Conservation (phyloP, 1,140 invertebrate species). For the Ridgeia piscesae region DNA sequence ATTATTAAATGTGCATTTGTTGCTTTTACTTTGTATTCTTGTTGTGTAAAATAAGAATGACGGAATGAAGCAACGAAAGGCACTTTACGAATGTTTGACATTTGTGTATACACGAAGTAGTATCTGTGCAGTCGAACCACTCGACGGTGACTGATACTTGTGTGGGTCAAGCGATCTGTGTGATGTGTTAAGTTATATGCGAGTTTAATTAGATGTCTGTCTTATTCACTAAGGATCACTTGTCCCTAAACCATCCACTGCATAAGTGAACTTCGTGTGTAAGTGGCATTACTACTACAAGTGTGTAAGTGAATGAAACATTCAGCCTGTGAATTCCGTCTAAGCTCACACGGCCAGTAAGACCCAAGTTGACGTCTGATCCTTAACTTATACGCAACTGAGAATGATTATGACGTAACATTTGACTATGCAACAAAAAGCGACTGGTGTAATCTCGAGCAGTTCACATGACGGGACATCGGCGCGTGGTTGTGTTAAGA, state of each 20-base stretch:
- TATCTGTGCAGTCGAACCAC: neutral
- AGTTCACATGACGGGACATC: neutral
- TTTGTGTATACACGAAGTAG: neutral
- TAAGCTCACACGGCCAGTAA: neutral
- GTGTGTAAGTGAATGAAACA: neutral
- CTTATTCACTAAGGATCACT: neutral
- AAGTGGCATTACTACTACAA: neutral
- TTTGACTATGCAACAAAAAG: neutral
- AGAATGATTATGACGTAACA: neutral
- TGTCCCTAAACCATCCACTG: neutral
- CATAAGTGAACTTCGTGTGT: neutral
- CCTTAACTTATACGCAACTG: neutral
- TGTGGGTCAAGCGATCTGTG: neutral
- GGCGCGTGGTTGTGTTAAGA: neutral
- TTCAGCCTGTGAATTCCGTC: neutral
- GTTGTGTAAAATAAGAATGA: no score
- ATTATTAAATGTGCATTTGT: no score
- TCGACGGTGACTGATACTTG: neutral
- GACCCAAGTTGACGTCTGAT: neutral
- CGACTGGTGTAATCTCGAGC: neutral
- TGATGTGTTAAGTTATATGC: neutral
- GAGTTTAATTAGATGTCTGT: neutral
- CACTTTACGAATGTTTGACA: neutral
- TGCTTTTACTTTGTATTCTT: no score
- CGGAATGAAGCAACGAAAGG: neutral